phyloP scores from a whole-genome alignment of 2,113 vertebrate species.

The Oncorhynchus nerka region DNA sequence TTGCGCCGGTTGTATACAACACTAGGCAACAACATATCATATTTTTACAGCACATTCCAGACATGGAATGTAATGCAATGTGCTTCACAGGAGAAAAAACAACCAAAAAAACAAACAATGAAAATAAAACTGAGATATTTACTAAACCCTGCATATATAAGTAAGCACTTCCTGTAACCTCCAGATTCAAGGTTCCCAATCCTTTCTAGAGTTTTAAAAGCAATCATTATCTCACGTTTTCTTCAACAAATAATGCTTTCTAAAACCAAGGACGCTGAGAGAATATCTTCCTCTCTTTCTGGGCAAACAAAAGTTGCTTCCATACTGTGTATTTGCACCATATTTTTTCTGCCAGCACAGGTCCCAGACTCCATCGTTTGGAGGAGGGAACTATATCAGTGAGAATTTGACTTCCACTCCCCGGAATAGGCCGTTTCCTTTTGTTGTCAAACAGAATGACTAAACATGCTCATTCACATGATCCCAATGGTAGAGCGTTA shows the following conservation, averaged over 20 bases:
- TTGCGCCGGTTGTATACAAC: too few species aligned
- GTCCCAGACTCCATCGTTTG: slow-evolving; percentile 56
- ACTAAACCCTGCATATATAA: too few species aligned
- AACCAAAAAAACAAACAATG: too few species aligned
- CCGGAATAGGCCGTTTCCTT: slow-evolving; percentile 71
- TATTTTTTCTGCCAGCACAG: slow-evolving; percentile 47
- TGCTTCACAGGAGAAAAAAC: too few species aligned
- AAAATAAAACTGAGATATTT: too few species aligned
- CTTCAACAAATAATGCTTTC: slow-evolving; percentile 32
- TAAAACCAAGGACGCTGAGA: slow-evolving; percentile 38
- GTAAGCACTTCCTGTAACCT: not conserved
- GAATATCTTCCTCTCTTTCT: slow-evolving; percentile 38
- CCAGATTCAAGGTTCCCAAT: slow-evolving; percentile 33
- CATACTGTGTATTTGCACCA: slow-evolving; percentile 48
- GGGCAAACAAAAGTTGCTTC: slow-evolving; percentile 62
- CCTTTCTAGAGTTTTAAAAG: slow-evolving; percentile 24
- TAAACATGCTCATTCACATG: slow-evolving; percentile 75
- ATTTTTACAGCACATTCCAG: too few species aligned
- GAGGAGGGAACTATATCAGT: slow-evolving; percentile 63
- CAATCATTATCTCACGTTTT: slow-evolving; percentile 27
- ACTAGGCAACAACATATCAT: too few species aligned
- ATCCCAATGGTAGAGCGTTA: slow-evolving; percentile 70
- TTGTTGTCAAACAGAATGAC: slow-evolving; percentile 82
- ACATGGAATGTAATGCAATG: too few species aligned
- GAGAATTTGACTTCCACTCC: slow-evolving; percentile 66